Percentiles rank a stretch among this genome's conserved stretches.
phyloP scores from a whole-genome alignment of 2,113 vertebrate species.

The Herpetotheres cachinnans region DNA sequence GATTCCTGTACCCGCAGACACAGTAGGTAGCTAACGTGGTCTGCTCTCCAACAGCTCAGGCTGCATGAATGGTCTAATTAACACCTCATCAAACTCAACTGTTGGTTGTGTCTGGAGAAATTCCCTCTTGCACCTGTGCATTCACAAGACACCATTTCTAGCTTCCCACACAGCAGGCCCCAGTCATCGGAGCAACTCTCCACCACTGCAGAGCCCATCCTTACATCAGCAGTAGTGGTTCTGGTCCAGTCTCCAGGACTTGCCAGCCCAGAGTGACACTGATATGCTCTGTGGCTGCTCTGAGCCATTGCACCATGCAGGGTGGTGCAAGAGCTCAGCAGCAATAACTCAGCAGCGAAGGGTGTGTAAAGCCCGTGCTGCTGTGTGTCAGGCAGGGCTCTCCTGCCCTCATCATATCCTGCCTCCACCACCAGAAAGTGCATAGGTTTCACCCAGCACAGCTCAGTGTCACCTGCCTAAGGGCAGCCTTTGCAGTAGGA shows the following conservation, averaged over 20 bases:
- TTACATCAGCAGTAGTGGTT: not conserved
- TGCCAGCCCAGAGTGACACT: not conserved
- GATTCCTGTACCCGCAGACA: not conserved
- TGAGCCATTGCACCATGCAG: rapidly evolving
- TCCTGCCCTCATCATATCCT: not conserved
- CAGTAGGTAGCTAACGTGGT: conserved; percentile 42
- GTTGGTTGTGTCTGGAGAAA: conserved; percentile 45
- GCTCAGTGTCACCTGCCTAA: not conserved
- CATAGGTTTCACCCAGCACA: not conserved
- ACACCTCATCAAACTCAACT: conserved; percentile 68
- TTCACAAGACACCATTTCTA: not conserved
- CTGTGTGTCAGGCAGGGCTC: not conserved
- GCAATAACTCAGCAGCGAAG: not conserved
- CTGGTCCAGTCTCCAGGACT: not conserved
- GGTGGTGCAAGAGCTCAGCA: not conserved
- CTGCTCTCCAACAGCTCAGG: conserved; percentile 46
- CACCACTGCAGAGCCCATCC: not conserved
- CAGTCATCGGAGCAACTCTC: not conserved
- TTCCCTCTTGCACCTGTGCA: conserved; percentile 54
- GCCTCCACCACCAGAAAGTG: not conserved
- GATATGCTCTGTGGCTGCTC: not conserved
- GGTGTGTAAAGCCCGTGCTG: not conserved
- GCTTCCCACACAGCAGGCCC: not conserved
- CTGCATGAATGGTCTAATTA: conserved; percentile 67
- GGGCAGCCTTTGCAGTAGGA: not conserved